Percentiles rank a stretch among this genome's conserved stretches.
Evolutionary conservation across 2,888 invertebrate species (phyloP).

Genomic region (Campaea margaritaria): DNA sequence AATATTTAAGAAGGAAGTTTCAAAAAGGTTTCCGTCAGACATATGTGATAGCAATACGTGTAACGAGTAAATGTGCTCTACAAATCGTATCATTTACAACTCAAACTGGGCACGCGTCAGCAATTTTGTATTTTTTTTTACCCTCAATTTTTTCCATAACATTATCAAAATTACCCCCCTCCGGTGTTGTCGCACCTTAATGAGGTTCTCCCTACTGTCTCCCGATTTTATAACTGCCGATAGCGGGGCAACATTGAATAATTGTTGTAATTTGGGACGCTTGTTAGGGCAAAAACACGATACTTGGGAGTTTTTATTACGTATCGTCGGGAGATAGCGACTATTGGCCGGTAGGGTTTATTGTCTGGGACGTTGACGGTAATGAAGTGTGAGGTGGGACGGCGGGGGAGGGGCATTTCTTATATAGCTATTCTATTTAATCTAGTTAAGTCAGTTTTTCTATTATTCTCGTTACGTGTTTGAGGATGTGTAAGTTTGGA

Average conservation of each 20-base stretch:
- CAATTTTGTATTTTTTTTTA: constrained; percentile 27
- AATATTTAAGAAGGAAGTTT: no score
- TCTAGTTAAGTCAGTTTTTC: no score
- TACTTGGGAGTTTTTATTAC: constrained; percentile 69
- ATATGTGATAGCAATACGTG: no score
- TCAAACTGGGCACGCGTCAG: constrained; percentile 25
- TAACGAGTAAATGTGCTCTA: no score
- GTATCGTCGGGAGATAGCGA: constrained; percentile 64
- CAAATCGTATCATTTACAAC: constrained; percentile 3
- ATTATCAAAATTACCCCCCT: constrained; percentile 42
- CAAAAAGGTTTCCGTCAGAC: no score
- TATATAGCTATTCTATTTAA: not conserved
- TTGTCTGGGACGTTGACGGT: constrained; percentile 33
- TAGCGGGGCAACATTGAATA: constrained; percentile 81
- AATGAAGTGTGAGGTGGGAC: constrained; percentile 40
- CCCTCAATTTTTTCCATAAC: constrained; percentile 38
- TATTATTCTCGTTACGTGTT: no score
- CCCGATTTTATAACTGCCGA: constrained; percentile 80
- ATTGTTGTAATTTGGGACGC: constrained; percentile 81
- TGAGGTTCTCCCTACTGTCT: constrained; percentile 65
- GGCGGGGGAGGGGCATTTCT: constrained; percentile 1
- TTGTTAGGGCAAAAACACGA: constrained; percentile 79
- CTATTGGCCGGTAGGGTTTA: constrained; percentile 47
- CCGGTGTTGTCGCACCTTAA: constrained; percentile 62
- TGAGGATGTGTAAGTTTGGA: no score